Conservation (phyloP, 2,888 invertebrate species). For the Nephrotoma appendiculata region DNA sequence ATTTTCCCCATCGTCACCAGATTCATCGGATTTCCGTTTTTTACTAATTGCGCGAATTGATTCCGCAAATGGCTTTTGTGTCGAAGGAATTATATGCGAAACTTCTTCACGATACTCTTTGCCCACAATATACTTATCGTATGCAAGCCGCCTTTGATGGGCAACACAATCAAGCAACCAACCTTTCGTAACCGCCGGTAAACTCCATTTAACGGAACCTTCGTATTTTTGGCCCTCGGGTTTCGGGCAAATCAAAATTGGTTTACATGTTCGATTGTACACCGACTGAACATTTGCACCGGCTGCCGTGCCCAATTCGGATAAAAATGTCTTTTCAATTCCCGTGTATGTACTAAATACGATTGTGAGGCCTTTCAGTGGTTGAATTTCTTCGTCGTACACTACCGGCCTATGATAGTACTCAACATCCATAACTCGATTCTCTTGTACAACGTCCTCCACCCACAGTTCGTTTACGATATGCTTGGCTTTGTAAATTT, state of each 20-base stretch:
- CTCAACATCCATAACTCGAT: constrained; percentile 40
- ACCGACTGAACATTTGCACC: constrained; percentile 58
- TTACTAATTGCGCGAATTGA: not conserved
- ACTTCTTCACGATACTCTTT: constrained; percentile 12
- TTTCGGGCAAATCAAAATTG: constrained; percentile 64
- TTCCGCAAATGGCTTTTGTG: not conserved
- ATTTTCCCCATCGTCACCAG: not conserved
- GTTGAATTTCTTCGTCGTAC: constrained; percentile 32
- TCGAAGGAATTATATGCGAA: not conserved
- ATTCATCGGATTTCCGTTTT: not conserved
- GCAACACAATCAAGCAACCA: constrained; percentile 48
- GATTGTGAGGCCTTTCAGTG: constrained; percentile 55
- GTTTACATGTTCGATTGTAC: constrained; percentile 56
- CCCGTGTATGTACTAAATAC: constrained; percentile 65
- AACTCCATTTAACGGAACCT: constrained; percentile 69
- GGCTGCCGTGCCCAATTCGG: constrained; percentile 49
- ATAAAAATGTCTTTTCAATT: constrained; percentile 57
- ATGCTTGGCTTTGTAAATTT: constrained; percentile 11
- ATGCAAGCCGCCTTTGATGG: constrained; percentile 30
- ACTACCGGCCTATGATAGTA: constrained; percentile 61
- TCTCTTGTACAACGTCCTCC: constrained; percentile 35
- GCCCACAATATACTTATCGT: constrained; percentile 32
- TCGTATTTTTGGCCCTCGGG: constrained; percentile 65
- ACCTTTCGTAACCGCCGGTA: constrained; percentile 45
- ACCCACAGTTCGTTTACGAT: constrained; percentile 29